Evolutionary conservation across 2,113 vertebrate genomes (phyloP).

Genomic region (Python bivittatus): DNA sequence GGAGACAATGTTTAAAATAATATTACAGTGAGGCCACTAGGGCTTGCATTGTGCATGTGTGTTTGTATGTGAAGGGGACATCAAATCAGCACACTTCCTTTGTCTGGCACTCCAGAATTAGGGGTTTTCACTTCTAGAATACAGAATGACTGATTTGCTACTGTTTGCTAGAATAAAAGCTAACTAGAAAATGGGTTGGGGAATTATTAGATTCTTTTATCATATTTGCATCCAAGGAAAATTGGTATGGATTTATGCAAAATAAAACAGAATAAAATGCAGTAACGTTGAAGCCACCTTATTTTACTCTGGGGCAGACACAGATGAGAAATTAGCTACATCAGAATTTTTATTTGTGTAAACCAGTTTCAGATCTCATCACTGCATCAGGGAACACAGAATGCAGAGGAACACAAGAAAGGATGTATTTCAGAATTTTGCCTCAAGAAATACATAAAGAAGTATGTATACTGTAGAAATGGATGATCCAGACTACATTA

Average conservation of each 20-base stretch:
- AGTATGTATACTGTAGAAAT: neutral
- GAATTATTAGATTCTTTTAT: neutral
- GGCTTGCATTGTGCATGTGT: neutral
- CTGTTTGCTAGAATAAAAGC: neutral
- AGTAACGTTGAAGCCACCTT: neutral
- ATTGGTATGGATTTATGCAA: neutral
- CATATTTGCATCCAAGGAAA: neutral
- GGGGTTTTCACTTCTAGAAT: neutral
- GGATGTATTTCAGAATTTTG: neutral
- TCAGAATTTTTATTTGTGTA: neutral
- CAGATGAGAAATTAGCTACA: neutral
- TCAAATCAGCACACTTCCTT: neutral
- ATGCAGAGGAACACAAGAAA: neutral
- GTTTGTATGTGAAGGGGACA: neutral
- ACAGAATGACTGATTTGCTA: neutral
- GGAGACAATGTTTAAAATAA: neutral
- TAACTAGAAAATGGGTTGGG: neutral
- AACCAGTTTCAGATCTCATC: neutral
- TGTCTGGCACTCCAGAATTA: neutral
- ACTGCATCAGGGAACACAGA: neutral
- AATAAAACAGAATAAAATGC: neutral
- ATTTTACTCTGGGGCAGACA: neutral
- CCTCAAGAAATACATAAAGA: neutral
- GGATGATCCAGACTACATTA: neutral
- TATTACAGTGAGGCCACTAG: neutral